Evolutionary conservation across 2,797 vertebrate species (phyloP), one percentile per base, ranked within the genome.

Genomic region (Lates japonicus): DNA sequence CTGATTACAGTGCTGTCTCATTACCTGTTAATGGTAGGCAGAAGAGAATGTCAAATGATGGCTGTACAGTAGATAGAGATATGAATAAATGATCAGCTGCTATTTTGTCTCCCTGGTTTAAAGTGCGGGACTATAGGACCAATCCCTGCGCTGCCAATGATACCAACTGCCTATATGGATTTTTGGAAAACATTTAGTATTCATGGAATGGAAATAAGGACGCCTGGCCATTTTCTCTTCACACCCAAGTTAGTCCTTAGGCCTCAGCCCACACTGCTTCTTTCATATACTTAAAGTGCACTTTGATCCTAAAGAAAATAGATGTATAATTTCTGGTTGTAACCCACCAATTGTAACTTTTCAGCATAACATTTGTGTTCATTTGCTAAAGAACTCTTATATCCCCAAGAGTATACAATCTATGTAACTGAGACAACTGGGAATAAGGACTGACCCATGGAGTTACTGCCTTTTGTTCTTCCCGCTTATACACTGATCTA

Each of bases 71-170:
- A 85, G 88, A 93, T 89, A 29, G 70, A 86, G 20, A 58, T 72
- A 89, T 93, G 66, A 93, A 94, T 93, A 91, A 94, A 88, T 88
- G 0, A 91, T 82, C 71, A 84, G 76, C 71, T 33, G 35, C 1
- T 37, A 51, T 48, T 78, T 85, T 76, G 14, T 76, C 37, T 33
- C 35, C 33, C 41, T 65, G 29, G 80, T 51, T 58, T 16, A 75
- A 71, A 68, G 46, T 7, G 49, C 70, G 51, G 52, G 41, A 60
- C 35, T 49, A 13, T n/a, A 71, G 25, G 25, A n/a, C 33, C 73
- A 72, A n/a, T 67, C 51, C 11, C 59, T 70, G 10, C 60, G n/a
- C 75, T 58, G 60, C 62, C 16, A 19, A 20, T 4, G 1, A 61
- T 20, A 82, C 72, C 57, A 42, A 63, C 29, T 37, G 49, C 55